phyloP scores from a whole-genome alignment of 2,113 vertebrate genomes.

The Equus przewalskii region DNA sequence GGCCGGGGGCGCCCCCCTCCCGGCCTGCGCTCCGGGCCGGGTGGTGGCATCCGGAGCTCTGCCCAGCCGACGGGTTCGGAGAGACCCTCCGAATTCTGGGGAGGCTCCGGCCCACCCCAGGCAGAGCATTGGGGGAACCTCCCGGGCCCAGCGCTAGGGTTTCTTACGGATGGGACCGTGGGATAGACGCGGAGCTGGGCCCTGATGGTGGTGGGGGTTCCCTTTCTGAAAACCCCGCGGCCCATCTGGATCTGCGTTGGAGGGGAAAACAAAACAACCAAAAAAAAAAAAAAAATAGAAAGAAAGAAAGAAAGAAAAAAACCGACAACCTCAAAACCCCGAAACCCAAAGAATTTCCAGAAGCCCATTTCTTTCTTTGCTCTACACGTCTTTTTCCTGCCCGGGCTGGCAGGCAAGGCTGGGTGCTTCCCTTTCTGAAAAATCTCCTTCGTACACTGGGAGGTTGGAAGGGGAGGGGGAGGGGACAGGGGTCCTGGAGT shows the following conservation, averaged over 20 bases:
- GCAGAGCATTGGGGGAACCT: constrained; percentile 33
- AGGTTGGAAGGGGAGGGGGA: background rate
- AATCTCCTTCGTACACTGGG: constrained; percentile 29
- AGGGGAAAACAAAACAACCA: constrained; percentile 29
- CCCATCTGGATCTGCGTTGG: constrained; percentile 30
- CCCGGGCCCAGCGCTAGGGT: background rate
- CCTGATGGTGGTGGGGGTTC: constrained; percentile 34
- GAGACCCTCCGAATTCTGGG: background rate
- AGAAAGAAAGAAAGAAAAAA: background rate
- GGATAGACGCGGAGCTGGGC: constrained; percentile 41
- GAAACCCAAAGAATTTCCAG: constrained; percentile 55
- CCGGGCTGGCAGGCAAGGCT: background rate
- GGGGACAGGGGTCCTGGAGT: constrained; percentile 40
- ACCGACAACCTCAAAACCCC: background rate
- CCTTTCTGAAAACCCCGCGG: background rate
- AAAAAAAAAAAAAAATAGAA: background rate
- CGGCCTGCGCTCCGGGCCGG: background rate
- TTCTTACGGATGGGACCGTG: background rate
- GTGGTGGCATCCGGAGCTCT: background rate
- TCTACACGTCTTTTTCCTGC: constrained; percentile 1
- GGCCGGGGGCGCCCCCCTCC: background rate
- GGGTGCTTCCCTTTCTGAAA: constrained; percentile 67
- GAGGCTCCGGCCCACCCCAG: background rate
- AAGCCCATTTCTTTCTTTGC: constrained; percentile 59
- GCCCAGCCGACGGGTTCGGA: background rate